A percentile compares a stretch with the other conserved stretches of the same genome.
These are phyloP conservation scores for Macquaria ambigua DNA, from an alignment of 2,113 vertebrate genomes.

Conservation along the genomic window DNA sequence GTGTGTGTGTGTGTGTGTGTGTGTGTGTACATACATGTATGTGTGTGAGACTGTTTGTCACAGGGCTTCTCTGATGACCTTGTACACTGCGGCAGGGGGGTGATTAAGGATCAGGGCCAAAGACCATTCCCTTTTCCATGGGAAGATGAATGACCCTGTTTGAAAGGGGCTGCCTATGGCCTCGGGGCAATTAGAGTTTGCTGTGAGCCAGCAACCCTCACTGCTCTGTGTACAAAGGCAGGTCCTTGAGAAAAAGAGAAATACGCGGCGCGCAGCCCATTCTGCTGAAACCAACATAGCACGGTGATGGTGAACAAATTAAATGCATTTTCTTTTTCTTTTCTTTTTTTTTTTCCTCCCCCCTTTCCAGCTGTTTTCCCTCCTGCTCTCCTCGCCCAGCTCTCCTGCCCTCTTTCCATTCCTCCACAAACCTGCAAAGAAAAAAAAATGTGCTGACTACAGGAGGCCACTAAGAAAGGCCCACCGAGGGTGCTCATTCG, in stretches of 20 bases:
- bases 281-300: constrained; percentile 66
- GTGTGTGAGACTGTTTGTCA: constrained; percentile 67
- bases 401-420: constrained; percentile 15
- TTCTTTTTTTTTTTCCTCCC: constrained; percentile 5
- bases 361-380: constrained; percentile 45
- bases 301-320: constrained; percentile 67
- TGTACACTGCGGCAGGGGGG: constrained; percentile 78
- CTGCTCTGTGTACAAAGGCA: constrained; percentile 67
- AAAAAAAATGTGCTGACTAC: constrained; percentile 66
- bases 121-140: constrained; percentile 82
- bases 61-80: constrained; percentile 82
- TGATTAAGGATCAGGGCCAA: constrained; percentile 85
- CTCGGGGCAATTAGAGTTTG: constrained; percentile 83
- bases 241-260: constrained; percentile 77
- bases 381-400: background rate
- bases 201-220: constrained; percentile 74
- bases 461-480: constrained; percentile 46
- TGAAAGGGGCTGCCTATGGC: constrained; percentile 82
- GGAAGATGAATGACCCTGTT: constrained; percentile 85
- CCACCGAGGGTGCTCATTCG: constrained; percentile 47
- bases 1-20: background rate
- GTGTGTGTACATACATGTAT: background rate
- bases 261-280: constrained; percentile 61
- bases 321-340: constrained; percentile 57
- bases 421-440: constrained; percentile 28